These are phyloP conservation scores for Neuroscelio doddi DNA, from an alignment of 2,888 invertebrate species.

Conservation along the genomic window DNA sequence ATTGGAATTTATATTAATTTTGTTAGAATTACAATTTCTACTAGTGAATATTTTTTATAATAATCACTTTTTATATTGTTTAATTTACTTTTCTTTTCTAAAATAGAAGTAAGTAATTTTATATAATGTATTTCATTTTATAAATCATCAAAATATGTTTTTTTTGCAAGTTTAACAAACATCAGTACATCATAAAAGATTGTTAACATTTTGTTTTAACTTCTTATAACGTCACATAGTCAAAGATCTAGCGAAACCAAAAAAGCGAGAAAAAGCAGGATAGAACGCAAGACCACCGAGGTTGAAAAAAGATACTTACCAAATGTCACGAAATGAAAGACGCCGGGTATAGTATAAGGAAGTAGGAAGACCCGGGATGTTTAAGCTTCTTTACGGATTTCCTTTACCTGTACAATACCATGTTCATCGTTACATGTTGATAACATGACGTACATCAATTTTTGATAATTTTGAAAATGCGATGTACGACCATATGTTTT, in stretches of 20 bases:
- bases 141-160: no score
- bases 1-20: no score
- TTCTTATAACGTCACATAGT: no score
- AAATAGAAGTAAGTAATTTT: no score
- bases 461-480: conserved; percentile 11
- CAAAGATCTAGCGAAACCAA: conserved; percentile 37
- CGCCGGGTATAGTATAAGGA: conserved; percentile 35
- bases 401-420: conserved; percentile 18
- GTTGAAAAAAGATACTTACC: conserved; percentile 23
- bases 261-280: conserved; percentile 12
- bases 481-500: conserved; percentile 4
- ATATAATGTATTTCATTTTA: no score
- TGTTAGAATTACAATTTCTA: no score
- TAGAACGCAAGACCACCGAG: conserved; percentile 30
- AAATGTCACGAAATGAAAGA: conserved; percentile 29
- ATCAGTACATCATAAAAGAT: not conserved
- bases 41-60: no score
- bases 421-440: conserved; percentile 17
- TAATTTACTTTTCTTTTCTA: no score
- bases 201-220: conserved; percentile 12
- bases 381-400: conserved; percentile 42
- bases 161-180: no score
- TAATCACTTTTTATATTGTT: no score
- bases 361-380: conserved; percentile 38
- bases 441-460: conserved; percentile 14